A percentile compares a stretch with the other conserved stretches of the same genome.
These are phyloP conservation scores for Zosterops japonicus DNA, from an alignment of 2,113 vertebrate genomes.

Conservation along the genomic window DNA sequence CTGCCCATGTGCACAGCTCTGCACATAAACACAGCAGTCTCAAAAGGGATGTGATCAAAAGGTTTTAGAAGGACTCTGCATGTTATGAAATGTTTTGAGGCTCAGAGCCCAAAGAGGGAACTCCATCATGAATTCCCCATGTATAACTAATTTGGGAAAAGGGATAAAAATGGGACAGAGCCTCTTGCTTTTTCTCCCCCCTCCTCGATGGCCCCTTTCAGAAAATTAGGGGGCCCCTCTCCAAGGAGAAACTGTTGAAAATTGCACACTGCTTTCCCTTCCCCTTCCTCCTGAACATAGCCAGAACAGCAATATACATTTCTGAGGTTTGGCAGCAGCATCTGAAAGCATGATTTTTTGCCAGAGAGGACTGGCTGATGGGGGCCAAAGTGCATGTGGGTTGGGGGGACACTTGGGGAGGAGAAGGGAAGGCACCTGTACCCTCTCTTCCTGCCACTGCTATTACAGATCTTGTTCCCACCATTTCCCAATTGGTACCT, in stretches of 20 bases:
- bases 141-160: slow-evolving; percentile 52
- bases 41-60: slow-evolving; percentile 3
- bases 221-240: slow-evolving; percentile 73
- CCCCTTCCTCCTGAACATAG: slow-evolving; percentile 66
- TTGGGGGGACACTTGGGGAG: not conserved
- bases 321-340: slow-evolving; percentile 75
- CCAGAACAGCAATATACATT: slow-evolving; percentile 75
- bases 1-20: not conserved
- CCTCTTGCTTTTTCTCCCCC: not conserved
- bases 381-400: slow-evolving; percentile 52
- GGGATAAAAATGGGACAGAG: slow-evolving; percentile 50
- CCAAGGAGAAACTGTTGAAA: slow-evolving; percentile 68
- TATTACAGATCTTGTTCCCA: not conserved
- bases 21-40: not conserved
- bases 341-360: slow-evolving; percentile 62
- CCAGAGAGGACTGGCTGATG: slow-evolving; percentile 62
- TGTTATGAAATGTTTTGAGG: slow-evolving; percentile 51
- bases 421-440: slow-evolving; percentile 35
- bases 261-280: slow-evolving; percentile 63
- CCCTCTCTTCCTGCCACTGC: not conserved
- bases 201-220: slow-evolving; percentile 64
- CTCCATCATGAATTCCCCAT: slow-evolving; percentile 35
- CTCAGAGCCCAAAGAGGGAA: slow-evolving; percentile 48
- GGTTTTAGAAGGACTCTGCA: slow-evolving; percentile 27
- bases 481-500: not conserved